Conservation (phyloP, 2,797 vertebrate genomes). For the Podargus strigoides region DNA sequence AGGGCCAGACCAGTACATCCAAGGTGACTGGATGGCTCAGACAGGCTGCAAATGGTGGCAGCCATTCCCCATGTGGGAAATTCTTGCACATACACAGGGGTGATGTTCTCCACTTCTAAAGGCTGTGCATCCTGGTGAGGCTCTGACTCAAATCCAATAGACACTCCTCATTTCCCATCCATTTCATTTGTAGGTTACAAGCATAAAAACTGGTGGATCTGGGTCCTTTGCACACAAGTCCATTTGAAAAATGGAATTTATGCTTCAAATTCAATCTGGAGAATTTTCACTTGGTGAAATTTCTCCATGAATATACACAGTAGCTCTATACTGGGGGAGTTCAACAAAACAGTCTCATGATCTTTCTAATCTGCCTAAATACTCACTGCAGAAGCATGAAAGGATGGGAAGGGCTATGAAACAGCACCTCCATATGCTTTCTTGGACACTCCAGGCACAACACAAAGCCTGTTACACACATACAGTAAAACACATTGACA, state of each 20-base stretch:
- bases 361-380: not conserved
- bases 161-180: not conserved
- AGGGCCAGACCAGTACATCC: not conserved
- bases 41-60: not conserved
- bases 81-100: not conserved
- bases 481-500: not conserved
- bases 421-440: not conserved
- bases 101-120: not conserved
- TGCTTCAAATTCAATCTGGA: not conserved
- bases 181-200: not conserved
- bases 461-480: fast-evolving
- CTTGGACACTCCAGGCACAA: not conserved
- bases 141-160: not conserved
- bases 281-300: not conserved
- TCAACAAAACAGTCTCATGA: not conserved
- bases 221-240: not conserved
- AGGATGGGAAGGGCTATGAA: not conserved
- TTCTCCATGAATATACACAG: not conserved
- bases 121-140: not conserved
- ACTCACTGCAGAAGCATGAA: not conserved
- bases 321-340: not conserved
- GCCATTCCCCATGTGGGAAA: not conserved
- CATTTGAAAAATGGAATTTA: not conserved
- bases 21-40: not conserved
- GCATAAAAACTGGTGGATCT: not conserved